These are phyloP conservation scores for Lumbricus terrestris DNA, from an alignment of 2,888 invertebrate species.

Conservation along the genomic window DNA sequence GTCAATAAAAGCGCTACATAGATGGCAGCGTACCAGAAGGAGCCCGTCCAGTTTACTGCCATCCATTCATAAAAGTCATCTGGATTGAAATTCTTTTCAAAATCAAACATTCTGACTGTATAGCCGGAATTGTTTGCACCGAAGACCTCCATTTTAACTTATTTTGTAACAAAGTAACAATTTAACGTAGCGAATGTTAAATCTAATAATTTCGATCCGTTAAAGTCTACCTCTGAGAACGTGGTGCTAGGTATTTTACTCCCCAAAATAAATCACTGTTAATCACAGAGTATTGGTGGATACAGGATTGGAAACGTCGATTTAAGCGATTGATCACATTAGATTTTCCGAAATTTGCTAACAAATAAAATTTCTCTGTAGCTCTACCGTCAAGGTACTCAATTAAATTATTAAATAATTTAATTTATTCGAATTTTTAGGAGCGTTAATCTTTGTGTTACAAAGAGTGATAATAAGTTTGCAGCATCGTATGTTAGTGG, in stretches of 20 bases:
- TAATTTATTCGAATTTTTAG: neutral
- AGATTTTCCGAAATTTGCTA: neutral
- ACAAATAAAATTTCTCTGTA: neutral
- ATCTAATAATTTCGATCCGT: neutral
- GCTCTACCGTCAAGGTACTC: neutral
- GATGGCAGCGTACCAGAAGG: slow-evolving; percentile 72
- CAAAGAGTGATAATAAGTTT: neutral
- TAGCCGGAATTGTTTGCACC: slow-evolving; percentile 12
- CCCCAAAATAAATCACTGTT: neutral
- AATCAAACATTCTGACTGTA: slow-evolving; percentile 55
- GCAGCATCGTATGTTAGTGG: neutral
- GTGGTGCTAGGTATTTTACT: no score
- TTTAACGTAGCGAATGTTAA: neutral
- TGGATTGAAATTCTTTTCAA: slow-evolving; percentile 90
- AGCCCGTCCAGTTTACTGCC: slow-evolving; percentile 91
- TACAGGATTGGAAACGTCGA: neutral
- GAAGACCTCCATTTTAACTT: neutral
- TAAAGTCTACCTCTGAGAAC: neutral
- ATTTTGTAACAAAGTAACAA: neutral
- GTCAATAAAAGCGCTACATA: slow-evolving; percentile 93
- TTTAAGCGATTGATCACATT: neutral
- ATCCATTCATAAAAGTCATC: slow-evolving; percentile 88
- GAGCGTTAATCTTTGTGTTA: neutral
- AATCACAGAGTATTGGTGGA: neutral
- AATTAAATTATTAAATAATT: neutral